Evolutionary conservation across 2,113 vertebrate genomes (phyloP).

Genomic region (Centropus bengalensis): DNA sequence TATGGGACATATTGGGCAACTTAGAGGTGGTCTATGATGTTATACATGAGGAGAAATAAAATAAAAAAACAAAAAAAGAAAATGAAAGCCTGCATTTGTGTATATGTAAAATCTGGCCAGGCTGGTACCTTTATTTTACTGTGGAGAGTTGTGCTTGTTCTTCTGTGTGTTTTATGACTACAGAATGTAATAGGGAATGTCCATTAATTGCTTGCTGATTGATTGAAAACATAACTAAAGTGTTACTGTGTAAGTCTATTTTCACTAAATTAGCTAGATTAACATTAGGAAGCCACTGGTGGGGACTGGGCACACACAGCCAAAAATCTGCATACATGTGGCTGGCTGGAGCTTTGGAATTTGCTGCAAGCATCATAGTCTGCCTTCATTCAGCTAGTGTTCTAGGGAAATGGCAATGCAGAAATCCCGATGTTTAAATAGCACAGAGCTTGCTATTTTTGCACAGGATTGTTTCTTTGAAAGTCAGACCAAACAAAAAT

Average conservation of each 20-base stretch:
- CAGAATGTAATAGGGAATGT: background rate
- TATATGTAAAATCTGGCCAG: background rate
- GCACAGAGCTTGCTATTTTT: background rate
- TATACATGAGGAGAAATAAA: background rate
- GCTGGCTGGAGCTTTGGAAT: background rate
- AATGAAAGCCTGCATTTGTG: background rate
- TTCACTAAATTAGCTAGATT: background rate
- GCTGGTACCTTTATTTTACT: background rate
- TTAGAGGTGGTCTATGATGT: background rate
- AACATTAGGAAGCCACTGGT: background rate
- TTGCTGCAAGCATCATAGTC: background rate
- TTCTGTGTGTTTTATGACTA: background rate
- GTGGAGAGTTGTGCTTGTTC: background rate
- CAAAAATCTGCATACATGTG: background rate
- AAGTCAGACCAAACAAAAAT: background rate
- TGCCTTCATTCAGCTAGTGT: background rate
- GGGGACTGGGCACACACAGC: background rate
- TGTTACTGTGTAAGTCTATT: background rate
- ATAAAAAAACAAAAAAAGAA: too few species aligned
- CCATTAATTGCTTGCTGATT: background rate
- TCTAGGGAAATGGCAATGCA: background rate
- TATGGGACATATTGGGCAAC: background rate
- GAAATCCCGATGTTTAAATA: background rate
- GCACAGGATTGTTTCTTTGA: background rate
- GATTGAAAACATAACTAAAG: background rate